These are phyloP conservation scores for Halesus radiatus DNA, from an alignment of 1,140 invertebrate species.

Conservation along the genomic window DNA sequence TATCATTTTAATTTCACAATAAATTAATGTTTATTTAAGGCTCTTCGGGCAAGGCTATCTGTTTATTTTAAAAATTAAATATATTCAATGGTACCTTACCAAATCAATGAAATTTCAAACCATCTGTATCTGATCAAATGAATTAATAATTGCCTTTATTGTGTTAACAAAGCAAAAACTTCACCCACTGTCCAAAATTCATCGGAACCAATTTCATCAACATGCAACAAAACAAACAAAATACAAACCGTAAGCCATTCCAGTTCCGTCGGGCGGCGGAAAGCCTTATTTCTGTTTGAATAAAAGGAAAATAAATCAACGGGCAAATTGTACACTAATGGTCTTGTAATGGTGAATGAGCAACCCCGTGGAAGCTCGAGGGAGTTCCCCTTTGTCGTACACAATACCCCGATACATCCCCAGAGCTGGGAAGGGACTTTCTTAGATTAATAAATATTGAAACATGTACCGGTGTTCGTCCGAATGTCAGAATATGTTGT, in stretches of 20 bases:
- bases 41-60: too few relatives aligned
- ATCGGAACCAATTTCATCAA: not conserved
- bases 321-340: slow-evolving; percentile 23
- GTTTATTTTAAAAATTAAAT: too few relatives aligned
- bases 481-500: not conserved
- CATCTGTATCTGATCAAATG: too few relatives aligned
- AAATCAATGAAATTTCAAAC: too few relatives aligned
- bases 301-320: slow-evolving; percentile 27
- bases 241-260: not conserved
- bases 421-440: not conserved
- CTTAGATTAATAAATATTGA: not conserved
- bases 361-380: not conserved
- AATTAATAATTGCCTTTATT: too few relatives aligned
- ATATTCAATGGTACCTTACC: too few relatives aligned
- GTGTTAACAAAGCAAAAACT: too few relatives aligned
- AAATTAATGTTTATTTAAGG: too few relatives aligned
- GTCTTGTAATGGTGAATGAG: slow-evolving; percentile 23
- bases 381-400: not conserved
- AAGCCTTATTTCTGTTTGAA: slow-evolving; percentile 15
- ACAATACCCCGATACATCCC: not conserved
- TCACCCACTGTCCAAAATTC: too few relatives aligned
- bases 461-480: not conserved
- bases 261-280: not conserved
- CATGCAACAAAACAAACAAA: not conserved
- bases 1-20: too few relatives aligned